phyloP scores from a whole-genome alignment of 2,797 vertebrate species.

The Octomys mimax region DNA sequence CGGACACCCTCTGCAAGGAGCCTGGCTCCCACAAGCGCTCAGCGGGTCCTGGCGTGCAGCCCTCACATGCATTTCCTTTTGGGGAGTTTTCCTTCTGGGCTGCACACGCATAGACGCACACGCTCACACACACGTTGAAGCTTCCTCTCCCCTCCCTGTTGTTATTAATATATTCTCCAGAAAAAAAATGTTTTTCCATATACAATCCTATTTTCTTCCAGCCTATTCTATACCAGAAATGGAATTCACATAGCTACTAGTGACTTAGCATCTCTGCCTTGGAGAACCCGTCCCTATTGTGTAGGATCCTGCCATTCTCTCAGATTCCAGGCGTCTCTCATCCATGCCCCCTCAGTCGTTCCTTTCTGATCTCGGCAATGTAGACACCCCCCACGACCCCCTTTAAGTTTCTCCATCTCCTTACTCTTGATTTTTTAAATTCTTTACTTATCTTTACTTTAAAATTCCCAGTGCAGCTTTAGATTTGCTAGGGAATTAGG shows the following conservation, averaged over 20 bases:
- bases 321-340: neutral
- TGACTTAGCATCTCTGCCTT: neutral
- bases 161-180: conserved; percentile 34
- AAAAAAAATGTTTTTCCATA: neutral
- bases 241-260: conserved; percentile 9
- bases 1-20: neutral
- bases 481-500: conserved; percentile 14
- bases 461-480: conserved; percentile 33
- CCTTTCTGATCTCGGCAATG: neutral
- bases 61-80: conserved; percentile 79
- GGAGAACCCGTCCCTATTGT: conserved; percentile 31
- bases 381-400: neutral
- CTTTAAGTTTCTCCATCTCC: neutral
- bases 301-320: conserved; percentile 31
- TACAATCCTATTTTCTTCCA: conserved; percentile 17
- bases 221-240: neutral
- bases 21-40: neutral
- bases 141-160: neutral
- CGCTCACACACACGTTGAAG: neutral
- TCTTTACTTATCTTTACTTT: neutral
- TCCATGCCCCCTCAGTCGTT: neutral
- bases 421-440: conserved; percentile 38
- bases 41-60: conserved; percentile 68
- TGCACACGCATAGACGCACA: neutral
- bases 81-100: conserved; percentile 75